Conservation (phyloP, 2,888 invertebrate genomes). For the Limnephilus marmoratus region DNA sequence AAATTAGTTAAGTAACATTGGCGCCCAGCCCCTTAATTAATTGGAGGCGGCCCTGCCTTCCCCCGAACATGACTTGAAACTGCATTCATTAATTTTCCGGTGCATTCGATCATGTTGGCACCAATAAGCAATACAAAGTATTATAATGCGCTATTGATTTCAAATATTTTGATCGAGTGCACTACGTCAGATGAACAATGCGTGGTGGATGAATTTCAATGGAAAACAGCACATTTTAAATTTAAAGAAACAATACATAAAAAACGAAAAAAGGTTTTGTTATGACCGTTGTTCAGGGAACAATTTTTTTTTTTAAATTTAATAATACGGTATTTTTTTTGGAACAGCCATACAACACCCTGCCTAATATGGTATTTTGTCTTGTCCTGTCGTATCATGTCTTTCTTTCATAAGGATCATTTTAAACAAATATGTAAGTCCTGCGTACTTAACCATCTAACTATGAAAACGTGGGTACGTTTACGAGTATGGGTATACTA, state of each 20-base stretch:
- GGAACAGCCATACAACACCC: no score
- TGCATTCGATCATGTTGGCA: neutral
- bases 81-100: slow-evolving; percentile 20
- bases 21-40: neutral
- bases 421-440: no score
- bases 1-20: neutral
- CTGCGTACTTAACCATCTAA: no score
- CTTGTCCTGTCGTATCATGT: no score
- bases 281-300: neutral
- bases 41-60: slow-evolving; percentile 13
- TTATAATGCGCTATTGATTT: slow-evolving; percentile 5
- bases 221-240: no score
- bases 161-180: slow-evolving; percentile 5
- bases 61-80: neutral
- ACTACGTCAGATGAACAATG: neutral
- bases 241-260: no score
- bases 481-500: no score
- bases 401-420: no score
- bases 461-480: no score
- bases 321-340: no score
- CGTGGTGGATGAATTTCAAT: neutral
- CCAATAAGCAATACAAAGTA: slow-evolving; percentile 26
- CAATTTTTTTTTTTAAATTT: neutral
- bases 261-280: neutral
- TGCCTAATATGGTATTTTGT: no score